Base-by-base conservation (phyloP, 92 coral and sea anemone genomes). In the Heteractis magnifica region DNA sequence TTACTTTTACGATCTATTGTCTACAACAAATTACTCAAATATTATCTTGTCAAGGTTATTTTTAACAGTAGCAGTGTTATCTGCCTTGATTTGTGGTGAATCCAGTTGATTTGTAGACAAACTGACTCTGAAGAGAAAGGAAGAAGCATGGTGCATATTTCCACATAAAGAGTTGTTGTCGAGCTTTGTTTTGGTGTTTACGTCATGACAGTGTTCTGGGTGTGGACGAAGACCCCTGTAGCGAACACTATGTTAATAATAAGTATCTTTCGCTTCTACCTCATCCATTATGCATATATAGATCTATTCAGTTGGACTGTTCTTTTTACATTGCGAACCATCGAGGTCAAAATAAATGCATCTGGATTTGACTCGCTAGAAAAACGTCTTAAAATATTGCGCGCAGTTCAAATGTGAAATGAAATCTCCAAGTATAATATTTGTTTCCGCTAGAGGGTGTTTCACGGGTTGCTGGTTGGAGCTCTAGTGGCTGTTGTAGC, bases 1-100 rank as follows among this genome's bases (percentile, higher is more conserved):
- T 81, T n/a, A n/a, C n/a, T n/a, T n/a, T n/a, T n/a, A n/a, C n/a
- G 72, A 49, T 44, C 75, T 9, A 79, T 79, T 81, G 77, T 81
- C 84, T 68, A 8, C 48, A 26, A 51, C 60, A 19, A 81, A 68
- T 65, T 81, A 70, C 59, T 81, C 84, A 81, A 81, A 81, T 81
- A 81, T 81, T 81, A 70, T 70, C 51, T 10, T 81, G 77, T 51
- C 70, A 68, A 62, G 51, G 20, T 34, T 81, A 81, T 81, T 81
- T 68, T 51, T 20, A 60, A 50, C 77, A 51, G 20, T 5, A n/a
- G 56, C 55, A 81, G 26, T 68, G 18, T 81, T 81, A 81, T 81
- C 84, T 71, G 68, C 41, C 19, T 56, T 52, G 77, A 20, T 64
- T 64, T 34, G 51, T 2, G 44, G 44, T 49, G 52, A 74, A 26